A percentile compares a stretch with the other conserved stretches of the same genome.
Evolutionary conservation across 1,140 invertebrate species (phyloP).

Genomic region (Drosophila pandora): DNA sequence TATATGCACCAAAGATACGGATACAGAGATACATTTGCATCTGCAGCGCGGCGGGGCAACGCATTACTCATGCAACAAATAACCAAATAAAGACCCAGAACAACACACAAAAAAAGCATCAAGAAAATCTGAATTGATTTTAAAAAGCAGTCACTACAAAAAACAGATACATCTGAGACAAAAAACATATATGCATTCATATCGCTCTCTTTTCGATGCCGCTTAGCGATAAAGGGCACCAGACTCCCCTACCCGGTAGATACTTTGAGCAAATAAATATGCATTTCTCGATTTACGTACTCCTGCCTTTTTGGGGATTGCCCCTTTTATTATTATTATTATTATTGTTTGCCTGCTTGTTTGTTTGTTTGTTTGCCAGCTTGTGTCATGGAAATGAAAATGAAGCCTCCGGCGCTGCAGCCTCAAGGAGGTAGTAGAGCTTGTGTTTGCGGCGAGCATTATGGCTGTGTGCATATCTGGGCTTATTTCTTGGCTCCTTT

Average conservation of each 20-base stretch:
- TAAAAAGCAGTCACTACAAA: not conserved
- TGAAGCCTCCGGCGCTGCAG: constrained; percentile 30
- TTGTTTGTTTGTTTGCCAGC: constrained; percentile 41
- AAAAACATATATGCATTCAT: constrained; percentile 60
- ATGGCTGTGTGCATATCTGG: constrained; percentile 46
- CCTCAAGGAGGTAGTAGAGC: constrained; percentile 20
- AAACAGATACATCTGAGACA: constrained; percentile 16
- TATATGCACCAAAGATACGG: constrained; percentile 72
- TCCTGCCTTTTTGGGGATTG: constrained; percentile 1
- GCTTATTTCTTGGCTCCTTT: constrained; percentile 35
- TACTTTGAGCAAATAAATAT: constrained; percentile 79
- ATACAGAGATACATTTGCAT: constrained; percentile 68
- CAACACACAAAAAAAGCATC: constrained; percentile 36
- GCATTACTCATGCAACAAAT: constrained; percentile 74
- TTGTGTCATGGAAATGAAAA: constrained; percentile 70
- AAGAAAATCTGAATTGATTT: constrained; percentile 14
- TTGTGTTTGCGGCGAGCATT: constrained; percentile 38
- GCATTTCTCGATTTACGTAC: constrained; percentile 63
- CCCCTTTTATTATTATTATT: constrained; percentile 35
- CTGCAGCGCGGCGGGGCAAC: constrained; percentile 30
- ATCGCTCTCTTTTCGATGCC: constrained; percentile 77
- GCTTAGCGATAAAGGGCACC: constrained; percentile 56
- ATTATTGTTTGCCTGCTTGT: constrained; percentile 20
- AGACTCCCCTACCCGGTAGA: constrained; percentile 38
- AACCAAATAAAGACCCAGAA: constrained; percentile 32